These are phyloP conservation scores for human DNA, from an alignment of 2,113 vertebrate species.

Conservation along the genomic window GRCh38 chr4:158811001-158811500, in stretches of 20 bases:
- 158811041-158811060: not conserved
- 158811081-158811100: not conserved
- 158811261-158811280: not conserved
- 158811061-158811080: not conserved
- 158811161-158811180: not conserved
- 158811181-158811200: not conserved
- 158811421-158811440: not conserved
- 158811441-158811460: not conserved
- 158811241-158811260: not conserved
- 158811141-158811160: not conserved
- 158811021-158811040: not conserved
- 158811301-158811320: not conserved
- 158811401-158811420: not conserved
- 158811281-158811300: not conserved
- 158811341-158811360: not conserved
- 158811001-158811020: not conserved
- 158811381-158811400: not conserved
- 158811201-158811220: not conserved
- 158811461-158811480: not conserved
- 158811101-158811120: not conserved
- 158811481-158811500: not conserved
- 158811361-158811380: not conserved
- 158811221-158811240: not conserved
- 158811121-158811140: not conserved
- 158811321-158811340: not conserved